Base-by-base conservation (phyloP, 2,888 invertebrate genomes). In the Anoplius nigerrimus region DNA sequence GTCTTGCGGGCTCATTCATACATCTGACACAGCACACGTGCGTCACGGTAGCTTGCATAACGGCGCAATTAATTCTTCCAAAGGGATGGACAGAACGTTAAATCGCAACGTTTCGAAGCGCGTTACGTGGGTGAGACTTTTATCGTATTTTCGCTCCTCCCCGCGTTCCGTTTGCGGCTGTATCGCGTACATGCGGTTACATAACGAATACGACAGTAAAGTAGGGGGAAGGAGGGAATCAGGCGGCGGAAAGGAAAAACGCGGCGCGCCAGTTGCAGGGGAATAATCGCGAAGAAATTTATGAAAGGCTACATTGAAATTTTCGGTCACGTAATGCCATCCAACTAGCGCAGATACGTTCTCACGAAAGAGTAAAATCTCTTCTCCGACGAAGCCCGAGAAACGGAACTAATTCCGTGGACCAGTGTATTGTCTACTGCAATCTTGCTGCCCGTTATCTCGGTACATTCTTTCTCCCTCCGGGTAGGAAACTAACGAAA, bases 281-380 rank as follows among this genome's bases (percentile, higher is more conserved):
- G 78, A 73, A 69, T 69, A 75, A 71, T 74, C 71, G 66, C 18
- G 53, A 42, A 0, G 48, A 52, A 75, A 78, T 78, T 75, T 75
- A 71, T 71, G 69, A 67, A 63, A 16, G 42, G 43, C 46, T 5
- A 48, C 54, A 69, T 79, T 69, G 66, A 53, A 73, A 74, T 78
- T 79, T 77, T 74, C 61, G 60, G 73, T 79, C 80, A 79, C 79
- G 80, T 75, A 79, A 69, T 60, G 65, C 63, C 67, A 67, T 66
- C 68, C 68, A 43, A 16, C 34, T 34, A 21, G 62, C 64, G 48
- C 52, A 61, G 65, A 68, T 71, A 64, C 63, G 67, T 58, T 72
- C 62, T 60, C 65, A 65, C 54, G 52, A 66, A 62, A 64, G 69
- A 64, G 67, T 71, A 79, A 79, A 76, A 76, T 71, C 74, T 73